Base-by-base conservation (phyloP, 2,113 vertebrate genomes). In the Myrmecobius fasciatus region DNA sequence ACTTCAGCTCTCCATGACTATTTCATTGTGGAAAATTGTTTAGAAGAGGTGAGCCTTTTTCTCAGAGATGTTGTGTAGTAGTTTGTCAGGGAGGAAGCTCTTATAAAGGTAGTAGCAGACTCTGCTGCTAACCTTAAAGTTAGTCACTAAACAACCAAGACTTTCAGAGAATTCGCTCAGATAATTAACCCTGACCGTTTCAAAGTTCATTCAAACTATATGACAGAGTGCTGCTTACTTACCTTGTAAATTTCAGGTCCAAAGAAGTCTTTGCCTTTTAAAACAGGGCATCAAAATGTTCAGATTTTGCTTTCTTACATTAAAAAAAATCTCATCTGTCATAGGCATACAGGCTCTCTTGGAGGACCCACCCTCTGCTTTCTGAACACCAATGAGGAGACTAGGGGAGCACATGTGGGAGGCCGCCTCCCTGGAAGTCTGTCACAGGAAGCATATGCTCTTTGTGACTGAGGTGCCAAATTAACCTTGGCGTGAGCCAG, bases 141-240 rank as follows among this genome's bases (percentile, higher is more conserved):
- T 98, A 94, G 91, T 93, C 92, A 91, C 51, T 91, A 92, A 97
- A 83, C 47, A 53, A 90, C 90, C 28, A 92, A 92, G 54, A 25
- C 10, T 95, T 98, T 96, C 94, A 97, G 92, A 97, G 93, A 94
- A 93, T 7, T 2, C 95, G 92, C 96, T 97, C 96, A 91, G 97
- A 97, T 97, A 97, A 96, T 97, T n/a, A n/a, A 98, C 95, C 97
- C 96, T 93, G 95, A 97, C 95, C 92, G 96, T 98, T 98, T 96
- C 94, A 95, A 97, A 98, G 98, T 97, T 97, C 96, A 97, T 97
- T 97, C 96, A 97, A 97, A 89, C 96, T 93, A 43, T 56, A 48
- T 26, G 90, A n/a, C 91, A 28, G 94, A 98, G 96, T 95, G 14
- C 96, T 97, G 97, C 97, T 97, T 28, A 51, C 89, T 91, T 98